phyloP scores from a whole-genome alignment of 2,888 invertebrate species.

The Podabrus alpinus region DNA sequence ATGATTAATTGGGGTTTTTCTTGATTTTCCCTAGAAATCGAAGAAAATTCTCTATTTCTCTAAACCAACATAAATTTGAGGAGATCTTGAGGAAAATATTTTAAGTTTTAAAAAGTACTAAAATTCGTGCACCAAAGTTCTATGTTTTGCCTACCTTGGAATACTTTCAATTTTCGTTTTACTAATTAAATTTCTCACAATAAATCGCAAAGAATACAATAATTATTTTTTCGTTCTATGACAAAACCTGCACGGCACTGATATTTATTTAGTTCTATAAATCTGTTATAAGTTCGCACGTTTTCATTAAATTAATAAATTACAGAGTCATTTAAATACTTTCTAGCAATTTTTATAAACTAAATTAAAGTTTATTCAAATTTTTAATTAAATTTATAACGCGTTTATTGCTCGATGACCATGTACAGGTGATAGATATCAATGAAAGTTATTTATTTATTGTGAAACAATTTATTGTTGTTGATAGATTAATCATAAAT shows the following conservation, averaged over 20 bases:
- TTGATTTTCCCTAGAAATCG: too few relatives aligned
- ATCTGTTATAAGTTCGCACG: background rate
- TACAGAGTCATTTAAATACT: background rate
- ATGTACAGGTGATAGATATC: background rate
- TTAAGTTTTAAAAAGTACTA: too few relatives aligned
- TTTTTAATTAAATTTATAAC: background rate
- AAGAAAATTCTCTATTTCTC: too few relatives aligned
- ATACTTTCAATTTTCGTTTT: background rate
- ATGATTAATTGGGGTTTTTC: too few relatives aligned
- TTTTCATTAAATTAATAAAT: background rate
- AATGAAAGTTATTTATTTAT: background rate
- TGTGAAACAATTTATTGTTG: background rate
- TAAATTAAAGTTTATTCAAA: background rate
- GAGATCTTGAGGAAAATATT: too few relatives aligned
- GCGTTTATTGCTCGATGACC: background rate
- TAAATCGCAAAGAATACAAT: too few relatives aligned
- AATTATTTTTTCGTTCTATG: background rate
- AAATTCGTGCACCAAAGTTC: too few relatives aligned
- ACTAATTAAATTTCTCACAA: too few relatives aligned
- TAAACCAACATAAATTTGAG: too few relatives aligned
- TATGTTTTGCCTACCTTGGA: background rate
- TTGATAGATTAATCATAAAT: background rate
- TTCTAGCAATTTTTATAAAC: background rate
- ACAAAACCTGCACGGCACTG: background rate
- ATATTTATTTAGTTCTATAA: background rate